phyloP scores from a whole-genome alignment of 1,140 invertebrate genomes.

The Bombyx mandarina region DNA sequence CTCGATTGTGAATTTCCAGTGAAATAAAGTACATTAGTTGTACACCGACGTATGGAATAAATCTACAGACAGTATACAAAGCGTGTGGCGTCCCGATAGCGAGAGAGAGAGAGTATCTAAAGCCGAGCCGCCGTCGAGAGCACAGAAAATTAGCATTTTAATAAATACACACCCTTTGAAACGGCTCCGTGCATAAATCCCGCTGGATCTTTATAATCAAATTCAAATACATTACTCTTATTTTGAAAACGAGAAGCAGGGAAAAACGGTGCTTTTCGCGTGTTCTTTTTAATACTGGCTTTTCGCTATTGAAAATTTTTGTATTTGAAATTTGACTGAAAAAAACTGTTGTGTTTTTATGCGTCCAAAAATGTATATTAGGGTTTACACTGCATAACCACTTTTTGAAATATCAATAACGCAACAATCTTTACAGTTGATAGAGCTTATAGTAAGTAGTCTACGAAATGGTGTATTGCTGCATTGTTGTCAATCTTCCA shows the following conservation, averaged over 20 bases:
- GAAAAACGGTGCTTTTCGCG: conserved; percentile 24
- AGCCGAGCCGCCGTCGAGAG: conserved; percentile 38
- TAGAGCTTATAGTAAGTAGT: too few species aligned
- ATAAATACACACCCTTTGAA: conserved; percentile 70
- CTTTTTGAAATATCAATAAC: too few species aligned
- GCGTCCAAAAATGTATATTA: too few species aligned
- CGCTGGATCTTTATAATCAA: conserved; percentile 67
- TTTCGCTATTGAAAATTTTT: too few species aligned
- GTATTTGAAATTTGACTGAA: too few species aligned
- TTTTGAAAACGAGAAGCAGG: conserved; percentile 43
- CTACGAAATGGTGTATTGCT: too few species aligned
- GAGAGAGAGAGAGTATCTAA: conserved; percentile 40
- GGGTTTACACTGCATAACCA: too few species aligned
- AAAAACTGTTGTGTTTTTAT: too few species aligned
- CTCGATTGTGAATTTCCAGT: background rate
- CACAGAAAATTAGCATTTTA: conserved; percentile 69
- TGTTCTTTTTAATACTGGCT: conserved; percentile 4
- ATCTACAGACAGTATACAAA: conserved; percentile 64
- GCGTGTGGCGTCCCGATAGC: conserved; percentile 59
- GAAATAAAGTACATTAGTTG: conserved; percentile 34
- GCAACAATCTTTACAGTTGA: too few species aligned
- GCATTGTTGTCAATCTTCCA: too few species aligned
- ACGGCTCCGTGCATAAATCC: conserved; percentile 59
- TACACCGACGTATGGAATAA: conserved; percentile 52
- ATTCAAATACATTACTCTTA: conserved; percentile 66